Conservation (phyloP, 35 echinoderm and acorn worm species). For the Diadema setosum region DNA sequence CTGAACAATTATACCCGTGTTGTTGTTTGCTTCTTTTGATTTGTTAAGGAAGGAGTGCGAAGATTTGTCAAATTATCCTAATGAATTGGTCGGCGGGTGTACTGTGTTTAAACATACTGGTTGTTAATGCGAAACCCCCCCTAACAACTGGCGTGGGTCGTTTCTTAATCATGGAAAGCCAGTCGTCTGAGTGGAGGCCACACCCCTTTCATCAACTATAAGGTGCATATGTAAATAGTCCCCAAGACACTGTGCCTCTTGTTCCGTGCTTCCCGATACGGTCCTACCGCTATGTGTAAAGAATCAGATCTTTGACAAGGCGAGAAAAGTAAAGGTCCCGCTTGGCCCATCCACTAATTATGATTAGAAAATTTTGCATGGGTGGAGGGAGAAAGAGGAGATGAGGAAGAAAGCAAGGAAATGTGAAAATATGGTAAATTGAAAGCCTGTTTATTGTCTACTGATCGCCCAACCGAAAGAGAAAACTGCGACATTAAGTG, state of each 20-base stretch:
- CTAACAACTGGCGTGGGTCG: background rate
- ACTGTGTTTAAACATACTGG: background rate
- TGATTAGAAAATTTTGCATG: background rate
- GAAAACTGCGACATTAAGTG: background rate
- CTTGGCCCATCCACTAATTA: slow-evolving; percentile 8
- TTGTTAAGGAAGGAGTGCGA: background rate
- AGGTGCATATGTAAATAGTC: background rate
- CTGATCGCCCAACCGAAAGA: background rate
- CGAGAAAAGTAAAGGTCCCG: background rate
- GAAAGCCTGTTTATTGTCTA: background rate
- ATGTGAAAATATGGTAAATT: background rate
- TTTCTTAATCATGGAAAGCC: background rate
- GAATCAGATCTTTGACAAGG: background rate
- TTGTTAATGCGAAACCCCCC: background rate
- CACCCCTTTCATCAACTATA: background rate
- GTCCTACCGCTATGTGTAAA: background rate
- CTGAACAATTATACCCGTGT: background rate
- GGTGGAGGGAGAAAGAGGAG: background rate
- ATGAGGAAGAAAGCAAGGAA: background rate
- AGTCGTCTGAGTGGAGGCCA: background rate
- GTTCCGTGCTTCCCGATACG: background rate
- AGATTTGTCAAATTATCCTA: background rate
- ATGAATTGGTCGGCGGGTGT: background rate
- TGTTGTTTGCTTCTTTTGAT: background rate
- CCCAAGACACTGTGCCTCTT: background rate